Evolutionary conservation across 2,113 vertebrate genomes (phyloP), one percentile per base, ranked within the genome.

Genomic region (Campylorhamphus procurvoides): DNA sequence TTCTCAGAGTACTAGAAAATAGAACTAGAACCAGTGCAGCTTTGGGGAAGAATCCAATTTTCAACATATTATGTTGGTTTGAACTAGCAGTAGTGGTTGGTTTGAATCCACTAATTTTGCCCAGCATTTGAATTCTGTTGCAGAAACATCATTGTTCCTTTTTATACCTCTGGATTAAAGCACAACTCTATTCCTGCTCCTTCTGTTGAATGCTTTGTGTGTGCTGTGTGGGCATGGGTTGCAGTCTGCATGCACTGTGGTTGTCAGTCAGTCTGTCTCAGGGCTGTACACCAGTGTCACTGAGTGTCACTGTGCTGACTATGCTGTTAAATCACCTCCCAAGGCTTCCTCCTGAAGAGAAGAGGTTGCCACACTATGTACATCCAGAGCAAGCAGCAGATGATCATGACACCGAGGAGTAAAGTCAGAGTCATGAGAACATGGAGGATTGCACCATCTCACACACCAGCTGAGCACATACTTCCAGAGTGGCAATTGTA

Each of bases 201-300:
- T 56, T n/a, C 19, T 37, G 27, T 37, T 39, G 39, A 52, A 66
- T 23, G 0, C 1, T 55, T 58, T 85, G 28, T 42, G 18, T 22
- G 18, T 62, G 28, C 37, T 66, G 39, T 39, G 24, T 37, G 60
- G 39, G 31, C 17, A 7, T 19, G 35, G 82, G 33, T 29, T 0
- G 0, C 0, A 0, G 25, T 60, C 18, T 53, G 60, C 1, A 0
- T 6, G 18, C 42, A 25, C 58, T 62, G 35, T 0, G 0, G n/a
- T 5, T 66, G 76, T 58, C 66, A 59, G 50, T 37, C 60, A 7
- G 25, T 28, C 44, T 33, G 44, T 33, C 81, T 46, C 29, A 6
- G 33, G 5, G 58, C 62, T 5, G 3, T 33, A 25, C 0, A 2
- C 35, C 80, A 56, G 18, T 31, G 59, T 64, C 82, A 82, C 62